Conservation (phyloP, 1,140 invertebrate genomes). For the Rhyacophila brunnea region DNA sequence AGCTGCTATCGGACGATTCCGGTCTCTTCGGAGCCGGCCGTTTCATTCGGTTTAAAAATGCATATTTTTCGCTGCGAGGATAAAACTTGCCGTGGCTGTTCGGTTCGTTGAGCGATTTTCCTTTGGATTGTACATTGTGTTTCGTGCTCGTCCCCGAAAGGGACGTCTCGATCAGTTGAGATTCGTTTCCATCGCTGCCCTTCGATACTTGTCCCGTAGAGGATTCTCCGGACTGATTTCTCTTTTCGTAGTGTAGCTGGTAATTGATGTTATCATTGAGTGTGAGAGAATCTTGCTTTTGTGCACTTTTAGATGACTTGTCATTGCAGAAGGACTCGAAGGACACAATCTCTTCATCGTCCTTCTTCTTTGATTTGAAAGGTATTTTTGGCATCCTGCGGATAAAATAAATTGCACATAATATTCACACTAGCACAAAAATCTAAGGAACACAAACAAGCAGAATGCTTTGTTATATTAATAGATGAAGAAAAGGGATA, state of each 20-base stretch:
- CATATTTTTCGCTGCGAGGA: slow-evolving; percentile 30
- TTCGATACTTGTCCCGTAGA: slow-evolving; percentile 45
- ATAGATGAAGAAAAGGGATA: too few relatives aligned
- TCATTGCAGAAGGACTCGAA: slow-evolving; percentile 60
- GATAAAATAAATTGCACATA: slow-evolving; percentile 2
- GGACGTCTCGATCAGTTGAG: slow-evolving; percentile 47
- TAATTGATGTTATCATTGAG: slow-evolving; percentile 55
- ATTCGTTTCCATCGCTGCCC: slow-evolving; percentile 37
- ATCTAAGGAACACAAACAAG: too few relatives aligned
- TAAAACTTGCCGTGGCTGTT: slow-evolving; percentile 39
- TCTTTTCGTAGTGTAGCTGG: slow-evolving; percentile 48
- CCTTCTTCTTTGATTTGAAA: slow-evolving; percentile 48
- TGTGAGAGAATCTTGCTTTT: slow-evolving; percentile 51
- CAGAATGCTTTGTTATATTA: too few relatives aligned
- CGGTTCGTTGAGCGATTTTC: slow-evolving; percentile 37
- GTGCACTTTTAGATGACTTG: slow-evolving; percentile 40
- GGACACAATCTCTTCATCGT: slow-evolving; percentile 54
- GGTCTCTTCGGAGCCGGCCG: slow-evolving; percentile 28
- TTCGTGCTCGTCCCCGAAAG: slow-evolving; percentile 41
- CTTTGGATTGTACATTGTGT: slow-evolving; percentile 1
- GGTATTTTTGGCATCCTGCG: slow-evolving; percentile 51
- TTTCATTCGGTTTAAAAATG: slow-evolving; percentile 33
- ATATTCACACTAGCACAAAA: too few relatives aligned
- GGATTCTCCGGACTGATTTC: slow-evolving; percentile 43
- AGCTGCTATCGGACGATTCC: slow-evolving; percentile 19